Evolutionary conservation across 2,113 vertebrate genomes (phyloP).

Genomic region (Phodopus roborovskii): DNA sequence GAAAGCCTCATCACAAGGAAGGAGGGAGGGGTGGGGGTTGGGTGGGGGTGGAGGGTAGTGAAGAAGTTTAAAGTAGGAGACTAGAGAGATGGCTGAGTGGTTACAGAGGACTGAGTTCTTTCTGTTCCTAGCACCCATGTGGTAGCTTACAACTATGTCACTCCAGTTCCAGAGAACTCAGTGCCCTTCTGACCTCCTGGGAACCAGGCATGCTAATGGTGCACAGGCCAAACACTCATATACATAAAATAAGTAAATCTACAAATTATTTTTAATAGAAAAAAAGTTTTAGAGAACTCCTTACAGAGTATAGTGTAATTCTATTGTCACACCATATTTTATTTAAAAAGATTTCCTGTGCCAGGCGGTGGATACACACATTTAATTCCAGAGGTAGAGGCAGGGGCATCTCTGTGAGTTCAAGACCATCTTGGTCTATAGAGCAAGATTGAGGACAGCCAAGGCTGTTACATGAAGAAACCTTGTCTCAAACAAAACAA

Average conservation of each 20-base stretch:
- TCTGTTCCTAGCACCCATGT: background rate
- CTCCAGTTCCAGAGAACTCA: background rate
- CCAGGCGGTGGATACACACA: background rate
- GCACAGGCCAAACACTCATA: background rate
- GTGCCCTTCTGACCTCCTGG: background rate
- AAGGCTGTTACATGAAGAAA: background rate
- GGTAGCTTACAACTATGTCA: background rate
- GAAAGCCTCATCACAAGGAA: background rate
- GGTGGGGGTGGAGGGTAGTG: background rate
- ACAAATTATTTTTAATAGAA: background rate
- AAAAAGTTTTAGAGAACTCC: slow-evolving; percentile 23
- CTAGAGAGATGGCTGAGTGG: background rate
- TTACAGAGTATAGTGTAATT: background rate
- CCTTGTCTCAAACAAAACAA: background rate
- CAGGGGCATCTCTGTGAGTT: background rate
- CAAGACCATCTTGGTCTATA: too few species aligned
- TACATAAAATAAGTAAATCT: background rate
- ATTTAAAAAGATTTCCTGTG: background rate
- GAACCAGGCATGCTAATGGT: background rate
- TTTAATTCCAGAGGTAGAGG: background rate
- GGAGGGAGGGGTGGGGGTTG: background rate
- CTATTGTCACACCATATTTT: slow-evolving; percentile 2
- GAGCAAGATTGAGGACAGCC: background rate
- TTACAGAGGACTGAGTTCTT: background rate
- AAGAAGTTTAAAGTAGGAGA: background rate